Evolutionary conservation across 92 coral and sea anemone species (phyloP).

Genomic region (Pocillopora meandrina): DNA sequence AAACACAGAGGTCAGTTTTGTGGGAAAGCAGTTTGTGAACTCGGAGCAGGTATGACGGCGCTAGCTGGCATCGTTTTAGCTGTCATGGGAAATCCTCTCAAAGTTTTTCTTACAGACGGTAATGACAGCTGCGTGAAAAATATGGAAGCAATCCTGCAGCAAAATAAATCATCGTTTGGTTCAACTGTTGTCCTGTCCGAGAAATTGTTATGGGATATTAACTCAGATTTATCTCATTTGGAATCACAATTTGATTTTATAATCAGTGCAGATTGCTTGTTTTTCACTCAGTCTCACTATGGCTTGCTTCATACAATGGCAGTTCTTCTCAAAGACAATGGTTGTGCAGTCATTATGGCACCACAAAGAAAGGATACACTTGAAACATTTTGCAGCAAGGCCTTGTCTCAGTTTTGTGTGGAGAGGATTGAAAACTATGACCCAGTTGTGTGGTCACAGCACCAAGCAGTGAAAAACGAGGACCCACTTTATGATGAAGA

Average conservation of each 20-base stretch:
- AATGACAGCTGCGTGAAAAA: slow-evolving; percentile 78
- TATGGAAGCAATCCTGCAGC: slow-evolving; percentile 49
- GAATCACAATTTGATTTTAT: slow-evolving; percentile 67
- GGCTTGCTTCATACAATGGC: slow-evolving; percentile 50
- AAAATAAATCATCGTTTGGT: slow-evolving; percentile 55
- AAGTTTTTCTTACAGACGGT: slow-evolving; percentile 86
- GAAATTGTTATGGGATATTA: slow-evolving; percentile 68
- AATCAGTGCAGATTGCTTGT: slow-evolving; percentile 79
- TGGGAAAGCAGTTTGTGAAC: slow-evolving; percentile 80
- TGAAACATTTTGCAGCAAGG: slow-evolving; percentile 33
- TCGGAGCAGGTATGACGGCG: slow-evolving; percentile 95
- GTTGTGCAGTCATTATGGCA: slow-evolving; percentile 24
- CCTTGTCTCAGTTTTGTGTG: slow-evolving; percentile 9
- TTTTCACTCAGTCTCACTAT: slow-evolving; percentile 52
- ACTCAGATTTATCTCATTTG: slow-evolving; percentile 40
- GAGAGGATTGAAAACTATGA: slow-evolving; percentile 21
- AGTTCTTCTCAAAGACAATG: slow-evolving; percentile 33
- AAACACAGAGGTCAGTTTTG: slow-evolving; percentile 56
- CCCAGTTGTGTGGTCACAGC: slow-evolving; percentile 40
- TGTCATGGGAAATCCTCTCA: slow-evolving; percentile 62
- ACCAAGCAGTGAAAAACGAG: slow-evolving; percentile 16
- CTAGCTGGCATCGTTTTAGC: slow-evolving; percentile 90
- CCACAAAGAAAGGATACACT: slow-evolving; percentile 33
- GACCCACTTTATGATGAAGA: slow-evolving; percentile 58
- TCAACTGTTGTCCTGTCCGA: slow-evolving; percentile 45